Percentiles rank a stretch among this genome's conserved stretches.
These are phyloP conservation scores for Calliopsis andreniformis DNA, from an alignment of 1,140 invertebrate genomes.

Conservation along the genomic window DNA sequence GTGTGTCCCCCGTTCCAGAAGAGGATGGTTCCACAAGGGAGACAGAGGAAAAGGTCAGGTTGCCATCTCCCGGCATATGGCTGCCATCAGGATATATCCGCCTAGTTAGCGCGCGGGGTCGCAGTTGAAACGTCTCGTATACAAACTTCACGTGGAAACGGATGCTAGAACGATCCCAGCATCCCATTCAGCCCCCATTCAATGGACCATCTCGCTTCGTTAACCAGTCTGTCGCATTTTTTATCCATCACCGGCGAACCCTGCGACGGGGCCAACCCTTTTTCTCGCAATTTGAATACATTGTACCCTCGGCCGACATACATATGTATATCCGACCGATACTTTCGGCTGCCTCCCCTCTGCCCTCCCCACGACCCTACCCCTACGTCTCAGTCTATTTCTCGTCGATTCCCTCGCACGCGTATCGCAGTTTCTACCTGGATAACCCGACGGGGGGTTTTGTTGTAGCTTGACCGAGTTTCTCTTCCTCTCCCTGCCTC, in stretches of 20 bases:
- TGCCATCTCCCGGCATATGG: slow-evolving; percentile 69
- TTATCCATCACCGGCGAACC: slow-evolving; percentile 68
- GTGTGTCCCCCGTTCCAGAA: too few species aligned
- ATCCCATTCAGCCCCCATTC: slow-evolving; percentile 78
- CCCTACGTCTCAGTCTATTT: slow-evolving; percentile 37
- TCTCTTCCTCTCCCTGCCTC: slow-evolving; percentile 63
- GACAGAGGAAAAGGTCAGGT: slow-evolving; percentile 42
- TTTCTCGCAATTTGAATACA: slow-evolving; percentile 81
- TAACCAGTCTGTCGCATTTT: slow-evolving; percentile 82
- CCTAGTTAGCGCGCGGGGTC: slow-evolving; percentile 73
- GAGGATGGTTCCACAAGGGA: too few species aligned
- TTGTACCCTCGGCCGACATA: slow-evolving; percentile 79
- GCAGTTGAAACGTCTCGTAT: slow-evolving; percentile 59
- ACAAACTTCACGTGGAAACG: slow-evolving; percentile 56
- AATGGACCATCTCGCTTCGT: slow-evolving; percentile 82
- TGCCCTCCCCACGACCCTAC: slow-evolving; percentile 30
- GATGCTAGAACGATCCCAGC: slow-evolving; percentile 73
- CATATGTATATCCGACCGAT: slow-evolving; percentile 81
- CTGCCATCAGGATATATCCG: slow-evolving; percentile 67
- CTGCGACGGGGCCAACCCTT: slow-evolving; percentile 76
- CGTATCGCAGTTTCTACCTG: slow-evolving; percentile 72
- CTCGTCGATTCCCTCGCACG: slow-evolving; percentile 42
- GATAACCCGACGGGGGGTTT: slow-evolving; percentile 70
- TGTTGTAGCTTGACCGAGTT: slow-evolving; percentile 80
- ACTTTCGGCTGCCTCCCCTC: slow-evolving; percentile 62